Conservation (phyloP, 2,113 vertebrate species). For the Penelope pileata region DNA sequence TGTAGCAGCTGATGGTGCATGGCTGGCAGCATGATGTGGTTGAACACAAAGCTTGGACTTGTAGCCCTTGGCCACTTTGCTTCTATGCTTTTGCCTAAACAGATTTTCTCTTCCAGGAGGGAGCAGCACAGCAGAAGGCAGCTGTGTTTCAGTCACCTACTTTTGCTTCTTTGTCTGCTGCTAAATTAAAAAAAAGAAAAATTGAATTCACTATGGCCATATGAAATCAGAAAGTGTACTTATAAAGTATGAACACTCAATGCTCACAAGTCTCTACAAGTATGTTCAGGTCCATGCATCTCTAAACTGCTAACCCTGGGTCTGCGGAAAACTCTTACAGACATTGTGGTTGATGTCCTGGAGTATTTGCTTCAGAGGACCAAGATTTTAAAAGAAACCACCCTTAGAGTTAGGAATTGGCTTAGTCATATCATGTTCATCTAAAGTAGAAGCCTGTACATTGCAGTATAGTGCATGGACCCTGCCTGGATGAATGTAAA, state of each 20-base stretch:
- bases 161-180: not conserved
- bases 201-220: not conserved
- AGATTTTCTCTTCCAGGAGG: not conserved
- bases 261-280: not conserved
- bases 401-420: not conserved
- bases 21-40: not conserved
- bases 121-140: not conserved
- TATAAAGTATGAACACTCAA: not conserved
- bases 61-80: not conserved
- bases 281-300: not conserved
- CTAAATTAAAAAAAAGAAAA: not conserved
- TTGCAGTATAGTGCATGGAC: not conserved
- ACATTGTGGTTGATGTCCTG: not conserved
- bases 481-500: not conserved
- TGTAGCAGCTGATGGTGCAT: not conserved
- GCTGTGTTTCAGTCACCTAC: not conserved
- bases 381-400: not conserved
- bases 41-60: not conserved
- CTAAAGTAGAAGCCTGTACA: not conserved
- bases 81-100: not conserved
- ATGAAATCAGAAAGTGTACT: not conserved
- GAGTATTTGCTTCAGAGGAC: not conserved
- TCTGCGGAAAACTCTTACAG: not conserved
- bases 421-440: not conserved
- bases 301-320: not conserved